Base-by-base conservation (phyloP, 1,140 invertebrate species). In the Aphaenogaster rudis region DNA sequence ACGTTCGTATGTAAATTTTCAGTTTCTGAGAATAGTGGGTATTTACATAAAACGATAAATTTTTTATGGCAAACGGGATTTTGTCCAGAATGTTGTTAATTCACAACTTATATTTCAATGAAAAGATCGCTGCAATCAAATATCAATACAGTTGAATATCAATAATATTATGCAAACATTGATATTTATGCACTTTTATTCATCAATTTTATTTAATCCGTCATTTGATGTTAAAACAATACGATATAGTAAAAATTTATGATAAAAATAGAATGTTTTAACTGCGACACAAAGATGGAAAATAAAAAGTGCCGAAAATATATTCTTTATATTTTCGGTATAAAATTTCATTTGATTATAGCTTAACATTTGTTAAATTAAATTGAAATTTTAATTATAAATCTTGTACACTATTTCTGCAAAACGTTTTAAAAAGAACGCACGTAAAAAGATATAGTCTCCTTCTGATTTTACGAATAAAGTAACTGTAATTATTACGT, bases 1-100 rank as follows among this genome's bases (percentile, higher is more conserved):
- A 89, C 87, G 88, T 86, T 63, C 74, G 36, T 86, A 88, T 88
- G 88, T 67, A 89, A 89, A 89, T 88, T 88, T 89, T 80, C 72
- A 86, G 82, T 78, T 89, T 86, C 64, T 77, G 72, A 88, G 81
- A 74, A 86, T 76, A 88, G 74, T 66, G 5, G 1, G 28, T 5
- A 88, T 89, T 89, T 89, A 67, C 88, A 89, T 89, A 79, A 72
- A 63, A 36, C 50, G 61, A 64, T 89, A 88, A 89, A 88, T 89
- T 82, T 76, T 88, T 63, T 54, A 86, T 79, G 36, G 61, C 67
- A 86, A 76, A 88, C 52, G 36, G 11, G 52, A 28, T 86, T 36
- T 63, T 50, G 21, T 67, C n/a, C 42, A 71, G 63, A 89, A 79
- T 86, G 61, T 88, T 63, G 67, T 74, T 88, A 89, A 89, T 82